These are phyloP conservation scores for Nemurella pictetii DNA, from an alignment of 2,888 invertebrate genomes.

Conservation along the genomic window DNA sequence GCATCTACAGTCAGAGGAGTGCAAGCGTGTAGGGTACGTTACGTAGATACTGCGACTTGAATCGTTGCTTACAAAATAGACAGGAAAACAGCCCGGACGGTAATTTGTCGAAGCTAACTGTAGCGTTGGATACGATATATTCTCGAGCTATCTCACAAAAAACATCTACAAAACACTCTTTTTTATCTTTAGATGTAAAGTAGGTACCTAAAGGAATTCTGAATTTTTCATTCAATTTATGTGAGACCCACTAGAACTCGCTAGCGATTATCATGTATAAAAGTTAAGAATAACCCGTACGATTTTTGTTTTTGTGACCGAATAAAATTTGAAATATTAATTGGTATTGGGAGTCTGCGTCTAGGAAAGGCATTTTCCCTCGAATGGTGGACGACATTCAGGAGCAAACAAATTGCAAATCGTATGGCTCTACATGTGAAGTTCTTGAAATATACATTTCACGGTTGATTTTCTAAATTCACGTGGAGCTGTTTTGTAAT, in stretches of 20 bases:
- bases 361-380: not conserved
- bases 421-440: not conserved
- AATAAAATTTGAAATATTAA: not conserved
- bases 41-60: not conserved
- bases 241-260: not conserved
- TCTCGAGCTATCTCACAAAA: not conserved
- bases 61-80: not conserved
- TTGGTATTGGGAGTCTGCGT: not conserved
- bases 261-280: not conserved
- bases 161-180: not conserved
- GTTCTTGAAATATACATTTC: not conserved
- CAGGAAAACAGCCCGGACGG: not conserved
- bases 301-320: not conserved
- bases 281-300: not conserved
- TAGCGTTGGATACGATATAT: not conserved
- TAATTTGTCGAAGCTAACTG: not conserved
- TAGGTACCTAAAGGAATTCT: not conserved
- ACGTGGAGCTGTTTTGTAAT: not conserved
- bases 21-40: not conserved
- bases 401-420: not conserved
- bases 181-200: not conserved
- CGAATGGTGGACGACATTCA: not conserved
- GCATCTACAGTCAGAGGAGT: not conserved
- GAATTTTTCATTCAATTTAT: not conserved
- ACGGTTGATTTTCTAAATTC: not conserved